These are phyloP conservation scores for Pachyuromys duprasi DNA, from an alignment of 2,797 vertebrate genomes.

Conservation along the genomic window DNA sequence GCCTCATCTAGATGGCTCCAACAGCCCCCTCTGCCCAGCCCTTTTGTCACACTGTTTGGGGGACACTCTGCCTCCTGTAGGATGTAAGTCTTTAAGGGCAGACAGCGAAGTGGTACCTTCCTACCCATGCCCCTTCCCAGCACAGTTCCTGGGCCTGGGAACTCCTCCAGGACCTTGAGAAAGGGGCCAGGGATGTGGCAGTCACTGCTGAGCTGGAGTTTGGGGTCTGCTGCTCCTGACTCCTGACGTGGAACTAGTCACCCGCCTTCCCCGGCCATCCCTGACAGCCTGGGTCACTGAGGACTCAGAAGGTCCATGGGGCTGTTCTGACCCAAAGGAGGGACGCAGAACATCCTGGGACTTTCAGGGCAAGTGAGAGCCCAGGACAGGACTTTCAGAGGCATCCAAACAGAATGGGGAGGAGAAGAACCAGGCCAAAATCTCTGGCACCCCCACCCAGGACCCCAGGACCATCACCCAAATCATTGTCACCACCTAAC, in stretches of 20 bases:
- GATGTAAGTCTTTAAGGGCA: background rate
- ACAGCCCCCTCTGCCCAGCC: background rate
- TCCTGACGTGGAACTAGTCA: background rate
- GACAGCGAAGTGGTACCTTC: fast-evolving
- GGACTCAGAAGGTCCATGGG: background rate
- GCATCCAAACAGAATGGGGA: no score
- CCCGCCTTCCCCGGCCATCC: background rate
- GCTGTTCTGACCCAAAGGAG: background rate
- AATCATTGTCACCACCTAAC: fast-evolving
- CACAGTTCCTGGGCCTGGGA: background rate
- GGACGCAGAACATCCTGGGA: background rate
- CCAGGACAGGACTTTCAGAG: background rate
- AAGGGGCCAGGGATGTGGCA: fast-evolving
- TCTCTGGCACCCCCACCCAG: background rate
- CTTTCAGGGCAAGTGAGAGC: no score
- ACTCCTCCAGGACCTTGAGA: background rate
- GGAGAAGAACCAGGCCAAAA: no score
- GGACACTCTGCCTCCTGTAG: background rate
- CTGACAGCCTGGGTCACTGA: background rate
- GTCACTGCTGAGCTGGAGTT: background rate
- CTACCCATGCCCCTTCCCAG: background rate
- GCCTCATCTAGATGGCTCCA: background rate
- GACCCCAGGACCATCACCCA: no score
- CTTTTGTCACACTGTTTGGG: no score
- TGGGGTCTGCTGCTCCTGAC: background rate